A percentile compares a stretch with the other conserved stretches of the same genome.
phyloP scores from a whole-genome alignment of 30 jellyfish, hydroid and myxozoan species.

The Morbakka virulenta region DNA sequence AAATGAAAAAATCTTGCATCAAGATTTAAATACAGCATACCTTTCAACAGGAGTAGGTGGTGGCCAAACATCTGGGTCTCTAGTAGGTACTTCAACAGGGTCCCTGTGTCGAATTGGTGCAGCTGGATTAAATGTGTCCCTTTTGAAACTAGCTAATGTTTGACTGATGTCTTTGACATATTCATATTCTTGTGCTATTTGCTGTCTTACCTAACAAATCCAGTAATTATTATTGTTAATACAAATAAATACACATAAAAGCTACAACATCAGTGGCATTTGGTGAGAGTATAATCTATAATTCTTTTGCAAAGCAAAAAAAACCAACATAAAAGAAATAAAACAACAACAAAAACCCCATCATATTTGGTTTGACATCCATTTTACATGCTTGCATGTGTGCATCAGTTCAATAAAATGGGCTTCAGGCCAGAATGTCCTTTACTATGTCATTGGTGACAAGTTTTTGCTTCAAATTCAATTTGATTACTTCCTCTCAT shows the following conservation, averaged over 20 bases:
- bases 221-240: background rate
- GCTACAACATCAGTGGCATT: too few species aligned
- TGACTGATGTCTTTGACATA: conserved; percentile 87
- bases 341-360: too few species aligned
- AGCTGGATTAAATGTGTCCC: conserved; percentile 86
- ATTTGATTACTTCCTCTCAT: too few species aligned
- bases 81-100: conserved; percentile 79
- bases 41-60: conserved; percentile 99
- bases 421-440: too few species aligned
- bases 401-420: too few species aligned
- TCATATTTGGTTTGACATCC: too few species aligned
- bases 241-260: background rate
- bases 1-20: too few species aligned
- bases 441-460: too few species aligned
- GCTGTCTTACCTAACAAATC: conserved; percentile 71
- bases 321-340: background rate
- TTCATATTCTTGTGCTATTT: conserved; percentile 91
- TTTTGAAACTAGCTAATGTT: conserved; percentile 82
- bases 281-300: background rate
- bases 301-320: background rate
- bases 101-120: conserved; percentile 74
- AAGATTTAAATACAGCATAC: too few species aligned
- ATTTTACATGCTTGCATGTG: too few species aligned
- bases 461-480: too few species aligned
- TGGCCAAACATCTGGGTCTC: conserved; percentile 99